Percentiles rank a stretch among this genome's conserved stretches.
Conservation (phyloP, 2,888 invertebrate genomes). For the Adelognathus sp. region DNA sequence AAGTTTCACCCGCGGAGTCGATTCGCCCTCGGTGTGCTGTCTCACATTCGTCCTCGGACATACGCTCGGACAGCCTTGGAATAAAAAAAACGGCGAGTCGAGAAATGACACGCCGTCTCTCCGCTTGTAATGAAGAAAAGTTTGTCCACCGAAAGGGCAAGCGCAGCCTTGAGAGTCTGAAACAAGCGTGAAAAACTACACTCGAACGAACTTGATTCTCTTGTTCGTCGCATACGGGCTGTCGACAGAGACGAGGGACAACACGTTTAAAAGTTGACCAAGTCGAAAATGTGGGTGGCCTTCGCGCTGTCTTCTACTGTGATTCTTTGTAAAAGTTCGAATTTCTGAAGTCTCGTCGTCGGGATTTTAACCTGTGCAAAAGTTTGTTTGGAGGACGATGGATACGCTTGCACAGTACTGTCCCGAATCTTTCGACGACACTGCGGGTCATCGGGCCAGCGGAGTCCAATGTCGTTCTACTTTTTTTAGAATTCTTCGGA, state of each 20-base stretch:
- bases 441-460: conserved; percentile 18
- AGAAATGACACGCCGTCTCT: background rate
- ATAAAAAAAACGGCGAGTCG: background rate
- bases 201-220: background rate
- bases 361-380: background rate
- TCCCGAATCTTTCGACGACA: conserved; percentile 7
- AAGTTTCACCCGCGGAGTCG: conserved; percentile 23
- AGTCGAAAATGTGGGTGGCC: conserved; percentile 32
- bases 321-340: conserved; percentile 14
- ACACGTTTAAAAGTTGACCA: background rate
- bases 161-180: conserved; percentile 2
- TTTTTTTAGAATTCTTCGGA: background rate
- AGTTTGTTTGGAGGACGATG: background rate
- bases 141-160: background rate
- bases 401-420: background rate
- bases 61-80: conserved; percentile 22
- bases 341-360: background rate
- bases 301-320: conserved; percentile 3
- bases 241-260: background rate
- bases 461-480: background rate
- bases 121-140: conserved; percentile 32
- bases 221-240: background rate
- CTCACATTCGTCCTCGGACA: background rate
- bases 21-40: conserved; percentile 19
- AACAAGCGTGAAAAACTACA: background rate